Conservation (phyloP, 2,113 vertebrate genomes). For the Eptesicus fuscus region DNA sequence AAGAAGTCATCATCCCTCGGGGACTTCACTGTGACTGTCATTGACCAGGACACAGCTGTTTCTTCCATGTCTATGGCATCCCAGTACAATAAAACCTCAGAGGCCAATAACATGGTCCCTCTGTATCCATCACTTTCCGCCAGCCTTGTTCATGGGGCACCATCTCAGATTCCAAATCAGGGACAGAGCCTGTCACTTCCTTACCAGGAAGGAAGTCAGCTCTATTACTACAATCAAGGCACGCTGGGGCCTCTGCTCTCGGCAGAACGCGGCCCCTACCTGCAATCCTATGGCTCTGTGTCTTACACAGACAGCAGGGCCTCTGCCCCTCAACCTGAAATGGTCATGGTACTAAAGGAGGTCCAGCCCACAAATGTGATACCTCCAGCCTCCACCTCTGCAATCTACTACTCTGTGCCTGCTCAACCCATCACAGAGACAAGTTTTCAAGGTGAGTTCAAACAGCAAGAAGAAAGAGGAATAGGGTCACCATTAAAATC, state of each 20-base stretch:
- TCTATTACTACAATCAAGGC: conserved; percentile 17
- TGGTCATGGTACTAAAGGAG: conserved; percentile 47
- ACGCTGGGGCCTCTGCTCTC: background rate
- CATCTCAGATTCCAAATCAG: background rate
- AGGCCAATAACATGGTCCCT: background rate
- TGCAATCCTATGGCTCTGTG: background rate
- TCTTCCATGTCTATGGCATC: background rate
- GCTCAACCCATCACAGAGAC: background rate
- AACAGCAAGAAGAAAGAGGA: background rate
- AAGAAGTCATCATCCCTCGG: background rate
- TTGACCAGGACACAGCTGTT: background rate
- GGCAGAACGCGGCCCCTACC: background rate
- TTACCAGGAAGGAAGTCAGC: conserved; percentile 21
- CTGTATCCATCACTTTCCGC: background rate
- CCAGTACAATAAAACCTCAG: background rate
- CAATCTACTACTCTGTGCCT: background rate
- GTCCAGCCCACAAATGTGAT: background rate
- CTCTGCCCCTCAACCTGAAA: conserved; percentile 14
- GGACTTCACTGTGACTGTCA: conserved; percentile 16
- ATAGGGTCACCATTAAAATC: background rate
- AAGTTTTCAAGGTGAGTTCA: conserved; percentile 26
- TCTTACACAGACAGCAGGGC: background rate
- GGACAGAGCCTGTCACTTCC: background rate
- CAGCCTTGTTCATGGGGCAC: background rate
- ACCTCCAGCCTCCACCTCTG: background rate